Conservation (phyloP, 2,113 vertebrate genomes). For the Rafetus swinhoei region DNA sequence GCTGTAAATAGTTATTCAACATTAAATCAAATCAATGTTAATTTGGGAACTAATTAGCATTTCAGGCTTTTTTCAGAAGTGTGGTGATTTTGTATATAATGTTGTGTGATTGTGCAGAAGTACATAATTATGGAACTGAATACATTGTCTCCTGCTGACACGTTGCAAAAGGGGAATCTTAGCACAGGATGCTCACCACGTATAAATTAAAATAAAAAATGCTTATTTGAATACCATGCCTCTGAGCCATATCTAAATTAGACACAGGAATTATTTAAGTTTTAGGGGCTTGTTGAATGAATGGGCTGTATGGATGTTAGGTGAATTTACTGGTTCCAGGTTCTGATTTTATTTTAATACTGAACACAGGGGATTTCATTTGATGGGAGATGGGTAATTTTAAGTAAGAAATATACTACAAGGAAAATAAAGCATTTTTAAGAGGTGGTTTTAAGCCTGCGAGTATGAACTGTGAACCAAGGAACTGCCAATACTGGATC, state of each 20-base stretch:
- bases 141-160: conserved; percentile 82
- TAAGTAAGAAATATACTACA: background rate
- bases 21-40: conserved; percentile 88
- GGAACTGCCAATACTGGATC: conserved; percentile 22
- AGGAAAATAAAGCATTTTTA: conserved; percentile 17
- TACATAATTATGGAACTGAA: conserved; percentile 79
- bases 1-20: conserved; percentile 82
- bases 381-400: background rate
- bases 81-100: conserved; percentile 81
- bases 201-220: conserved; percentile 53
- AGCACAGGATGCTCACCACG: conserved; percentile 20
- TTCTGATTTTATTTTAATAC: conserved; percentile 39
- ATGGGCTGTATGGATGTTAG: background rate
- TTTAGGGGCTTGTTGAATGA: background rate
- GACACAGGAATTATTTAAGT: background rate
- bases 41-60: conserved; percentile 87
- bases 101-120: conserved; percentile 77
- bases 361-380: conserved; percentile 27
- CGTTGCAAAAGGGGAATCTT: conserved; percentile 61
- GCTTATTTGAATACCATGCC: background rate
- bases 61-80: conserved; percentile 71
- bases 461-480: background rate
- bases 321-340: background rate
- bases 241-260: background rate
- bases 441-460: background rate